A percentile compares a stretch with the other conserved stretches of the same genome.
These are phyloP conservation scores for Apamea anceps DNA, from an alignment of 2,888 invertebrate genomes.

Conservation along the genomic window DNA sequence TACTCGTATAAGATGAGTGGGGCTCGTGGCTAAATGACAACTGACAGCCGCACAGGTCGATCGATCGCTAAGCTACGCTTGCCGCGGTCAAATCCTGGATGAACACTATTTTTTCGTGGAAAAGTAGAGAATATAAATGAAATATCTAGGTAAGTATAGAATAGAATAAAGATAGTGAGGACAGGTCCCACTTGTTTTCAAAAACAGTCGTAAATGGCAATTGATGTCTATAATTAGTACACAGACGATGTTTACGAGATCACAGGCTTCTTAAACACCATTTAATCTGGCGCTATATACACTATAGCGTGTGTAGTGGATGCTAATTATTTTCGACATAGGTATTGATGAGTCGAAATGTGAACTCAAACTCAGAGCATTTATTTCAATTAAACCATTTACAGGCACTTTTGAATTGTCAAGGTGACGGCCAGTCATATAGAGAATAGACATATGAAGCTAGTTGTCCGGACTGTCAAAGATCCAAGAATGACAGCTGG, in stretches of 20 bases:
- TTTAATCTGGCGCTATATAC: slow-evolving; percentile 29
- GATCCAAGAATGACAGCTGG: no score
- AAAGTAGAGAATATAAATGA: neutral
- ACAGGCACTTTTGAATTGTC: no score
- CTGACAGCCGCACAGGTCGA: no score
- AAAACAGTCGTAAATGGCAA: slow-evolving; percentile 15
- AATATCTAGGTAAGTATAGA: neutral
- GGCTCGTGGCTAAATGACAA: no score
- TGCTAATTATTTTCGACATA: slow-evolving; percentile 5
- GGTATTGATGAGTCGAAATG: neutral
- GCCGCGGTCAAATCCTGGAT: no score
- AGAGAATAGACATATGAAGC: no score
- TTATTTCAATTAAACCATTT: no score
- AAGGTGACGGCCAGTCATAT: no score
- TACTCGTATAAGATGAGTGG: no score
- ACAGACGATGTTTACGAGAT: slow-evolving; percentile 36
- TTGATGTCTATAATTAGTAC: neutral
- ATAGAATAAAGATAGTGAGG: neutral
- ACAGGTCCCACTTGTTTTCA: neutral
- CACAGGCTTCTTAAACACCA: slow-evolving; percentile 34
- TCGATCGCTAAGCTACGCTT: no score
- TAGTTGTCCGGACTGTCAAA: no score
- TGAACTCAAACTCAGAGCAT: no score
- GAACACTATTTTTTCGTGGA: neutral
- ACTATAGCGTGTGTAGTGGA: slow-evolving; percentile 4